Conservation (phyloP, 2,113 vertebrate genomes). For the Colius striatus region DNA sequence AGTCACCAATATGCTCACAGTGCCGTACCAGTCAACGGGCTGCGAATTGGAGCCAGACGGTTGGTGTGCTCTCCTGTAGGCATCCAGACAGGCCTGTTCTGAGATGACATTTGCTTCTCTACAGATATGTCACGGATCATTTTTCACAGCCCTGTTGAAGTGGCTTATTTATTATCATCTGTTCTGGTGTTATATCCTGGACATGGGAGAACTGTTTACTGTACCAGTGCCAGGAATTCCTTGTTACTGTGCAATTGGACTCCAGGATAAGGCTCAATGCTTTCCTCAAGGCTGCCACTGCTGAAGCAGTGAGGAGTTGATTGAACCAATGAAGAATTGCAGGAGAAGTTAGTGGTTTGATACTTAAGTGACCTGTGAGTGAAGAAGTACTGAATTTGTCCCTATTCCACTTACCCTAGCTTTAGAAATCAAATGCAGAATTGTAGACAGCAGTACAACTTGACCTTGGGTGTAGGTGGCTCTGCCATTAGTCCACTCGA, state of each 20-base stretch:
- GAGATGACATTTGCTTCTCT: conserved; percentile 58
- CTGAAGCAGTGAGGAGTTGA: background rate
- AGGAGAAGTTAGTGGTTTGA: background rate
- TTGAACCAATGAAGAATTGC: background rate
- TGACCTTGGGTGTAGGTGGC: background rate
- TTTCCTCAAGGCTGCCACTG: background rate
- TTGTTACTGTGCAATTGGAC: conserved; percentile 39
- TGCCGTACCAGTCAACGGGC: background rate
- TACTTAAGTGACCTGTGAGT: background rate
- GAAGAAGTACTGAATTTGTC: background rate
- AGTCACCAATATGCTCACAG: conserved; percentile 14
- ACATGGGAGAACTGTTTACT: conserved; percentile 51
- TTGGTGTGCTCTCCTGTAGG: conserved; percentile 18
- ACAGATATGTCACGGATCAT: conserved; percentile 35
- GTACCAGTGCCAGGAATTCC: conserved; percentile 39
- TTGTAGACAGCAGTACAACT: conserved; percentile 33
- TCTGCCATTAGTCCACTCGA: background rate
- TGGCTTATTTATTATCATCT: conserved; percentile 59
- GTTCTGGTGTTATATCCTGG: conserved; percentile 61
- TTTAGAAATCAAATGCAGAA: conserved; percentile 19
- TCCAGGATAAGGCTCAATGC: background rate
- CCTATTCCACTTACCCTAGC: background rate
- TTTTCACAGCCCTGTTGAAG: conserved; percentile 63
- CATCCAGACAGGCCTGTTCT: conserved; percentile 36
- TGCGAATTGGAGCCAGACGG: background rate